Evolutionary conservation across 1,140 invertebrate species (phyloP).

Genomic region (Drosophila tsacasi): DNA sequence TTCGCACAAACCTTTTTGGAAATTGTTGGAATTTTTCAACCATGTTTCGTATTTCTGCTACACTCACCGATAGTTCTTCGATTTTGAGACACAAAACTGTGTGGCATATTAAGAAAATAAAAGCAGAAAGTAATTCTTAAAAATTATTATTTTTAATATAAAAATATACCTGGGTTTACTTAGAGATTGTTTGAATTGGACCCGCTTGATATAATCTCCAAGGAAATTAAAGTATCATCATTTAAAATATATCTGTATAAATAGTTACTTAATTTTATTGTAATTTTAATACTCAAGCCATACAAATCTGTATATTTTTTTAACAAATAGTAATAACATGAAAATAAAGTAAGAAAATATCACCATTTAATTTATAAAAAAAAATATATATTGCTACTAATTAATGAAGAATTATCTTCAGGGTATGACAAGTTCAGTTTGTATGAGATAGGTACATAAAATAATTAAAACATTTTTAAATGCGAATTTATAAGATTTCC

Average conservation of each 20-base stretch:
- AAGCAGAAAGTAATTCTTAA: conserved; percentile 6
- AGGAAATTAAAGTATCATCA: neutral
- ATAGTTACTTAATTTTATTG: neutral
- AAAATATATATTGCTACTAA: neutral
- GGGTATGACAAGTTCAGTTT: neutral
- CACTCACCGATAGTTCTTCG: conserved; percentile 2
- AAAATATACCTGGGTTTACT: rapidly evolving
- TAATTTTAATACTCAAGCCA: neutral
- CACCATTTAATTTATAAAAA: neutral
- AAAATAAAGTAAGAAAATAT: neutral
- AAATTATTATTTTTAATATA: neutral
- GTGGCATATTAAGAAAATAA: conserved; percentile 7
- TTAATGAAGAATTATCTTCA: neutral
- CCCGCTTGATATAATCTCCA: neutral
- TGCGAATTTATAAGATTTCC: neutral
- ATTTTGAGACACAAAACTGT: neutral
- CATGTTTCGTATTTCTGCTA: conserved; percentile 42
- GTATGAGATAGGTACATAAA: neutral
- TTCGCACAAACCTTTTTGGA: conserved; percentile 46
- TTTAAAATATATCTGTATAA: neutral
- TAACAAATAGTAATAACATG: neutral
- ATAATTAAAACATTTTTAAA: neutral
- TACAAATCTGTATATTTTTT: neutral
- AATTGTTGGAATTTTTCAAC: conserved; percentile 57
- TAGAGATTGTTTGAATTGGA: neutral